Evolutionary conservation across 2,113 vertebrate genomes (phyloP), one percentile per base, ranked within the genome.

Genomic region (Centrocercus urophasianus): DNA sequence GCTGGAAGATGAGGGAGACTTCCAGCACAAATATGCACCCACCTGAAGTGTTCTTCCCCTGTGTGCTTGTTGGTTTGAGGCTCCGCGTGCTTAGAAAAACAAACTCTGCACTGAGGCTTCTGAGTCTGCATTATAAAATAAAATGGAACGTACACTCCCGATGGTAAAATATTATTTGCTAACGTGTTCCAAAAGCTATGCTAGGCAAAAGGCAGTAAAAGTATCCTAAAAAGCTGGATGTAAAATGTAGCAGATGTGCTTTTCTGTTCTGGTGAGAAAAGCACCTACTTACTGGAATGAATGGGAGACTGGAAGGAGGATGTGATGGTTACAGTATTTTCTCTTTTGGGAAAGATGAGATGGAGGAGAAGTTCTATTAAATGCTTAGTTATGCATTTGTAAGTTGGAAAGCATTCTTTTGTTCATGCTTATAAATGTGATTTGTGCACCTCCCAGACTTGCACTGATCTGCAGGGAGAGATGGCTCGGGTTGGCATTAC

Each of bases 181-280:
- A 87, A 80, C 0, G 6, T 86, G 83, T 95, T 96, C 90, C 94
- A 95, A 96, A 88, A 89, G 0, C 70, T 34, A 27, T 32, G 74
- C 71, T 73, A 83, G 80, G 93, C 83, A 90, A 94, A 94, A 95
- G 57, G 93, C 88, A 96, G 89, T 94, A 97, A 95, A 96, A 93
- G 64, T 85, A 93, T 90, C 94, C 87, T 83, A 77, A 50, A 43
- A 48, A 19, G 18, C 61, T 67, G 91, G 75, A 91, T 92, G 57
- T 95, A 94, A 96, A 95, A 82, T 21, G 27, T 15, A 92, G 93
- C 96, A 97, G 96, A 96, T 95, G 94, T 97, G 72, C 72, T 92
- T 92, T 95, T 79, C 88, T 93, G 92, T 93, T 95, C 42, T 79
- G 16, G 54, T 47, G 83, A 65, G 61, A 88, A 93, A 95, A 89